phyloP scores from a whole-genome alignment of 2,113 vertebrate species.

The Pampusana beccarii region DNA sequence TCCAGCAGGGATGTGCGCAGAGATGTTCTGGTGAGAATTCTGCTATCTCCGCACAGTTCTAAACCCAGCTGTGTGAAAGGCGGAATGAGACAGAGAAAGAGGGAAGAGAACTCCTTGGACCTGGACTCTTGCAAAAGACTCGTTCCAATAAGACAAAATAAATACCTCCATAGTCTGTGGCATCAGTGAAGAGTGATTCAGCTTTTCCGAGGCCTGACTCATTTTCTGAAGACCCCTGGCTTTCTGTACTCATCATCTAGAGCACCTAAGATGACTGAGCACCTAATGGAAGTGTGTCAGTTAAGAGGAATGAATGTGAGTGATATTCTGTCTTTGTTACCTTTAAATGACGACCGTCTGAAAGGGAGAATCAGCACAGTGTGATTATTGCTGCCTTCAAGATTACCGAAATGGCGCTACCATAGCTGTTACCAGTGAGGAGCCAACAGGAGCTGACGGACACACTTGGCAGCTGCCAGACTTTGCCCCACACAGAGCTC shows the following conservation, averaged over 20 bases:
- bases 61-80: accelerated
- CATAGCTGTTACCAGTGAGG: neutral
- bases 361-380: neutral
- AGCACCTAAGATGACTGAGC: neutral
- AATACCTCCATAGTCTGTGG: neutral
- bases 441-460: neutral
- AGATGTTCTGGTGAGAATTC: neutral
- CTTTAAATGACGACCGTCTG: neutral
- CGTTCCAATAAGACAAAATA: neutral
- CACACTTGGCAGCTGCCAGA: neutral
- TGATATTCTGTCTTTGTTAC: neutral
- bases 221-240: neutral
- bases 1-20: neutral
- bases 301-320: neutral
- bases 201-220: neutral
- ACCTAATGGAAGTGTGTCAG: neutral
- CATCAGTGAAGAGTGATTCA: neutral
- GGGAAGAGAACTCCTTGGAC: neutral
- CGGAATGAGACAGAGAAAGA: too few relatives aligned
- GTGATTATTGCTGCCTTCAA: neutral
- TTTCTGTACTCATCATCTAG: neutral
- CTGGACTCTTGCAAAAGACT: neutral
- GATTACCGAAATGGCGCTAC: neutral
- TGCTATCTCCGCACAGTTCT: neutral
- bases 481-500: neutral